These are phyloP conservation scores for Agrotis puta DNA, from an alignment of 2,888 invertebrate species.

Conservation along the genomic window DNA sequence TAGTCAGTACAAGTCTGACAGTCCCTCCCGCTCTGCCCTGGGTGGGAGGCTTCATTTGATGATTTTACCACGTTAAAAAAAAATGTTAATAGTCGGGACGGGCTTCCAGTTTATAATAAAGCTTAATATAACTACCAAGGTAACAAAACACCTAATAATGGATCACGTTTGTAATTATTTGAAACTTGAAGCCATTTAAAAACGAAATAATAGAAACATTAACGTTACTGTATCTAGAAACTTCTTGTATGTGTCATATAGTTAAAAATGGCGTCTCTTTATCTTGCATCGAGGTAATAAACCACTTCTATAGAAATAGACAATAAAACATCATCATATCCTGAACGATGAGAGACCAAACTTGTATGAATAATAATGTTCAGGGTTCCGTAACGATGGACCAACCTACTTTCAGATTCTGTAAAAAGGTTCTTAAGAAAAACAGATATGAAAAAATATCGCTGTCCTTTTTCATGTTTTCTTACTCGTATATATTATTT, in stretches of 20 bases:
- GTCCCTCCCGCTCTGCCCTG: too few species aligned
- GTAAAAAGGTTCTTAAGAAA: background rate
- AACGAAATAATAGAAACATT: constrained; percentile 26
- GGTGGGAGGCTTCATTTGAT: too few species aligned
- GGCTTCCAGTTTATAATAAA: background rate
- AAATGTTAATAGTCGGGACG: too few species aligned
- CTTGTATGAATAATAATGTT: constrained; percentile 43
- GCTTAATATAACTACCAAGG: background rate
- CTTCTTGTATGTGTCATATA: background rate
- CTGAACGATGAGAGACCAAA: constrained; percentile 60
- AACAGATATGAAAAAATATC: background rate
- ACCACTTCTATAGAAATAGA: constrained; percentile 60
- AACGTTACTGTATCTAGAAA: constrained; percentile 4
- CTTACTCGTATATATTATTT: too few species aligned
- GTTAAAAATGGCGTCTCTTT: constrained; percentile 51
- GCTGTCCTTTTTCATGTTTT: too few species aligned
- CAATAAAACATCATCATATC: constrained; percentile 57
- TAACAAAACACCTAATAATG: background rate
- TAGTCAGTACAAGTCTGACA: too few species aligned
- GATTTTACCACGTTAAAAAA: too few species aligned
- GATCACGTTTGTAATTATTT: background rate
- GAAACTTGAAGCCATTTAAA: background rate
- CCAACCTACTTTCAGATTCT: background rate
- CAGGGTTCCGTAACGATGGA: constrained; percentile 17
- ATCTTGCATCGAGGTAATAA: constrained; percentile 58